A percentile compares a stretch with the other conserved stretches of the same genome.
phyloP scores from a whole-genome alignment of 2,113 vertebrate genomes.

The Nibea albiflora region DNA sequence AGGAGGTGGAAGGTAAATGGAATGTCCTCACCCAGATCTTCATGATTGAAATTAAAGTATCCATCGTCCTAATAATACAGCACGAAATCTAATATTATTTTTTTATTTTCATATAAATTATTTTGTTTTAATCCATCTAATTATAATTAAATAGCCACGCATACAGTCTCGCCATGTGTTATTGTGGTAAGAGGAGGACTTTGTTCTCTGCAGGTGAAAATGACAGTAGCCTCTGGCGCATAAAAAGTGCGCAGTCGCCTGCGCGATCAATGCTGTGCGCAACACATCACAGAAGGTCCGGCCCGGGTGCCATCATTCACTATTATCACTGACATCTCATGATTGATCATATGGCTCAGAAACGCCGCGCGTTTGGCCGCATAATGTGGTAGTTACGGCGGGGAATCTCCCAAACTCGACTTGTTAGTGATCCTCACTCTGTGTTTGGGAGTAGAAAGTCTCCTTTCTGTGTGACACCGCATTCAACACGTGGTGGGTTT shows the following conservation, averaged over 20 bases:
- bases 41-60: background rate
- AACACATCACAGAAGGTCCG: conserved; percentile 58
- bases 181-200: background rate
- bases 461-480: conserved; percentile 65
- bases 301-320: conserved; percentile 78
- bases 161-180: background rate
- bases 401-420: conserved; percentile 52
- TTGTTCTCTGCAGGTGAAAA: conserved; percentile 15
- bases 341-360: conserved; percentile 87
- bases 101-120: background rate
- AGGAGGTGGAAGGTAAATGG: background rate
- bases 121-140: background rate
- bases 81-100: background rate
- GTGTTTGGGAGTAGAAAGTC: conserved; percentile 54
- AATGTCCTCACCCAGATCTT: background rate
- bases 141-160: background rate
- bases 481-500: conserved; percentile 83
- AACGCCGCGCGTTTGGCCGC: conserved; percentile 82
- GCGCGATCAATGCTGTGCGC: conserved; percentile 72
- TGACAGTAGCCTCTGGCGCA: conserved; percentile 48
- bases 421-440: conserved; percentile 59
- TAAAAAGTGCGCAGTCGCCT: conserved; percentile 47
- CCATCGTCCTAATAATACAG: background rate
- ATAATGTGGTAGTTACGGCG: conserved; percentile 85
- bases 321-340: conserved; percentile 86